phyloP scores from a whole-genome alignment of 2,113 vertebrate genomes.

The Grantiella picta region DNA sequence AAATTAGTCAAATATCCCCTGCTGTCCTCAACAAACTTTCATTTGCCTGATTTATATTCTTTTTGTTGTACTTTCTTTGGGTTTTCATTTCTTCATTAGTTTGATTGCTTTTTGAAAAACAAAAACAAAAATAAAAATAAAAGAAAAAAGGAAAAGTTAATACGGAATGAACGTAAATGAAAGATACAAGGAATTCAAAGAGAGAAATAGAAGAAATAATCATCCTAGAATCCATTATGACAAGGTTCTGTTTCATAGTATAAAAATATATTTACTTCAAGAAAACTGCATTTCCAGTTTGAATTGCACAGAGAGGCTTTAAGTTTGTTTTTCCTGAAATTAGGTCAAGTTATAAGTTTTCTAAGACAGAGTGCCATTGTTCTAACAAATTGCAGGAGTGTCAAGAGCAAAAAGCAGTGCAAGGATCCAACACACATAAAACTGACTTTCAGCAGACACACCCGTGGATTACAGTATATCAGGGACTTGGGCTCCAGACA shows the following conservation, averaged over 20 bases:
- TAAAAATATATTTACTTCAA: neutral
- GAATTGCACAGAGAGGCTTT: neutral
- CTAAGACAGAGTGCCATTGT: neutral
- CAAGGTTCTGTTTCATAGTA: neutral
- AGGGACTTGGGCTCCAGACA: neutral
- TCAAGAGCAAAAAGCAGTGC: neutral
- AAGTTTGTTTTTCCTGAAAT: neutral
- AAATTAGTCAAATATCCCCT: neutral
- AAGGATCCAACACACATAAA: neutral
- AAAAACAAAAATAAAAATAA: neutral
- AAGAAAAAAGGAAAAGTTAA: neutral
- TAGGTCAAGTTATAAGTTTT: neutral
- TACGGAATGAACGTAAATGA: neutral
- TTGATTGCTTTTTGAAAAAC: neutral
- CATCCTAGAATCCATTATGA: neutral
- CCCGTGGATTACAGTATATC: neutral
- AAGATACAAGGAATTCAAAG: neutral
- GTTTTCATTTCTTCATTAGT: accelerated
- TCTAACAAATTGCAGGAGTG: neutral
- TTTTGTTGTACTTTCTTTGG: neutral
- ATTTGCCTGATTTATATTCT: neutral
- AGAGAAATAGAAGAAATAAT: neutral
- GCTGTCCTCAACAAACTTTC: neutral
- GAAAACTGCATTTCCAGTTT: neutral
- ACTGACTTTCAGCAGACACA: neutral